Evolutionary conservation across 2,113 vertebrate genomes (phyloP).

Genomic region (Pheucticus melanocephalus): DNA sequence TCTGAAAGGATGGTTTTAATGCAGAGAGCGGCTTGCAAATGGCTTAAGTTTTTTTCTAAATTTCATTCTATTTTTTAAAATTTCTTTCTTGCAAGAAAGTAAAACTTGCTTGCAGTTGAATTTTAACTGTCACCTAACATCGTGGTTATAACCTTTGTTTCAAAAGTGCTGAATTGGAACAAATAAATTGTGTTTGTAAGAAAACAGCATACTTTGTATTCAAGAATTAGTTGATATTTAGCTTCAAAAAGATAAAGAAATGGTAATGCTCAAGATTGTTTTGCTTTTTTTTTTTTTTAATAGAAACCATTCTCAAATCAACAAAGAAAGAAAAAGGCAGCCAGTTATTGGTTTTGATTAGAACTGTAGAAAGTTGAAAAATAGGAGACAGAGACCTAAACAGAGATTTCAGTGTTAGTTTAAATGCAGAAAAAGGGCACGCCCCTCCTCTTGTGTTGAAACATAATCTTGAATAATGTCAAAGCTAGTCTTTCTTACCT

Average conservation of each 20-base stretch:
- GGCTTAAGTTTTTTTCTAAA: not conserved
- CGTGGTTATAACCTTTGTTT: not conserved
- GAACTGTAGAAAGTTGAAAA: not conserved
- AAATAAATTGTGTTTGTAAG: not conserved
- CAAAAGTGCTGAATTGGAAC: not conserved
- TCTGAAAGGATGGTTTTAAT: not conserved
- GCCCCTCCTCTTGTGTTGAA: accelerated
- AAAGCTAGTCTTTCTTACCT: not conserved
- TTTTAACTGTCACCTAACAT: not conserved
- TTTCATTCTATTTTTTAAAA: not conserved
- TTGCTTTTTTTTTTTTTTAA: not conserved
- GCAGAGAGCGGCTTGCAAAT: not conserved
- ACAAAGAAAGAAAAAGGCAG: not conserved
- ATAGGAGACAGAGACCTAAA: not conserved
- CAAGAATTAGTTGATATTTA: not conserved
- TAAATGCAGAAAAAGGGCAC: not conserved
- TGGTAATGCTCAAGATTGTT: not conserved
- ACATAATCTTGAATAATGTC: not conserved
- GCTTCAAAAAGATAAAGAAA: not conserved
- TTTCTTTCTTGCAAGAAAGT: not conserved
- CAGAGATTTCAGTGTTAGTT: not conserved
- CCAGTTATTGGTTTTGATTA: not conserved
- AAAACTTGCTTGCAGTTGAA: not conserved
- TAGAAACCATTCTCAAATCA: not conserved
- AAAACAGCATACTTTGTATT: not conserved